phyloP scores from a whole-genome alignment of 2,797 vertebrate species.

The Silurus aristotelis region DNA sequence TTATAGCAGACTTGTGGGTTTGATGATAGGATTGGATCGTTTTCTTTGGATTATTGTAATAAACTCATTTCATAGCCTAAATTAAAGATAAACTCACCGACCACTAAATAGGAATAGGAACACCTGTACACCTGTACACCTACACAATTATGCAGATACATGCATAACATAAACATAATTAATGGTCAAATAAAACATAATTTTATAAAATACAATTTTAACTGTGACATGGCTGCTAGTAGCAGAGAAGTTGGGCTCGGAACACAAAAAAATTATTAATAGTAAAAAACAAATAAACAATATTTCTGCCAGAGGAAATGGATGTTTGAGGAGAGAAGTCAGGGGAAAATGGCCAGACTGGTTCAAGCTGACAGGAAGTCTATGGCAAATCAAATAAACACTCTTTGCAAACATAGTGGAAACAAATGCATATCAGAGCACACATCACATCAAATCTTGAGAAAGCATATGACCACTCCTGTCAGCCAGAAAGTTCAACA shows the following conservation, averaged over 20 bases:
- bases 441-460: neutral
- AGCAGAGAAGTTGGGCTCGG: neutral
- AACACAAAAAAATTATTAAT: too few relatives aligned
- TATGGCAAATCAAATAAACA: neutral
- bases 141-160: neutral
- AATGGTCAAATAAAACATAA: neutral
- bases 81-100: neutral
- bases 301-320: neutral
- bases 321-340: neutral
- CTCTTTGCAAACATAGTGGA: neutral
- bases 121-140: neutral
- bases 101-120: neutral
- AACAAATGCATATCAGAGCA: neutral
- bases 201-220: neutral
- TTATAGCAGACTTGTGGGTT: conserved; percentile 39
- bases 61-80: conserved; percentile 22
- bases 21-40: conserved; percentile 42
- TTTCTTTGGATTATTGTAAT: conserved; percentile 41
- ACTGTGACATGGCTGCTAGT: neutral
- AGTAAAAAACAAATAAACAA: neutral
- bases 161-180: neutral
- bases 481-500: neutral
- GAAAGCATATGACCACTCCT: neutral
- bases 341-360: neutral
- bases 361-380: neutral